Conservation (phyloP, 2,888 invertebrate species). For the Mimachlamys varia region DNA sequence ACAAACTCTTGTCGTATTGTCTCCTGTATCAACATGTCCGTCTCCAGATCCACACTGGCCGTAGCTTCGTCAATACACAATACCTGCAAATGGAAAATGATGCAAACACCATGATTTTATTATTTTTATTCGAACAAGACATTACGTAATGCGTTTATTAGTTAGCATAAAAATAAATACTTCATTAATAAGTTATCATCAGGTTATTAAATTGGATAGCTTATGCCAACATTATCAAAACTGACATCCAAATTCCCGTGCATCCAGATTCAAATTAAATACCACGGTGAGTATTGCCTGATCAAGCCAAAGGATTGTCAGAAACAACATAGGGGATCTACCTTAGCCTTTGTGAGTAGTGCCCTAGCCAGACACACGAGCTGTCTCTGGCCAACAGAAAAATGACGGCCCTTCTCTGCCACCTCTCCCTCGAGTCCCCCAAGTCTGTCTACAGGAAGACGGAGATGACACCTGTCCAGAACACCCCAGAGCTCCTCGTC, state of each 20-base stretch:
- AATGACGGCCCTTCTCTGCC: constrained; percentile 87
- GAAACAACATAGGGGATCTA: constrained; percentile 76
- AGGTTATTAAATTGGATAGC: too few relatives aligned
- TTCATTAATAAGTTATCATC: too few relatives aligned
- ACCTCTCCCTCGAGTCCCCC: constrained; percentile 90
- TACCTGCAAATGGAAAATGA: constrained; percentile 50
- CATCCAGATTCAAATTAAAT: background rate
- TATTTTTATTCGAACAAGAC: background rate
- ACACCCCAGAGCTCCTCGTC: constrained; percentile 92
- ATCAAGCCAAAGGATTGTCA: too few relatives aligned
- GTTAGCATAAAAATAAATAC: background rate
- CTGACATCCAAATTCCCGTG: too few relatives aligned
- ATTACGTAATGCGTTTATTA: background rate
- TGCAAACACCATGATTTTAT: background rate
- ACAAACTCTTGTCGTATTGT: constrained; percentile 77
- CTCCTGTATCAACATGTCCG: constrained; percentile 84
- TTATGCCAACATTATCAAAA: too few relatives aligned
- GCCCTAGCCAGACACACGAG: constrained; percentile 94
- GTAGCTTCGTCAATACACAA: constrained; percentile 93
- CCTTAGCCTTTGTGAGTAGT: constrained; percentile 93
- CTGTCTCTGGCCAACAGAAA: constrained; percentile 95
- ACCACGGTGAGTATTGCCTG: too few relatives aligned
- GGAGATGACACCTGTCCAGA: constrained; percentile 89
- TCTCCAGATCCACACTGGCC: constrained; percentile 93
- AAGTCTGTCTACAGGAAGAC: constrained; percentile 85